Percentiles rank a stretch among this genome's conserved stretches.
phyloP scores from a whole-genome alignment of 2,888 invertebrate species.

The Cotesia congregata region DNA sequence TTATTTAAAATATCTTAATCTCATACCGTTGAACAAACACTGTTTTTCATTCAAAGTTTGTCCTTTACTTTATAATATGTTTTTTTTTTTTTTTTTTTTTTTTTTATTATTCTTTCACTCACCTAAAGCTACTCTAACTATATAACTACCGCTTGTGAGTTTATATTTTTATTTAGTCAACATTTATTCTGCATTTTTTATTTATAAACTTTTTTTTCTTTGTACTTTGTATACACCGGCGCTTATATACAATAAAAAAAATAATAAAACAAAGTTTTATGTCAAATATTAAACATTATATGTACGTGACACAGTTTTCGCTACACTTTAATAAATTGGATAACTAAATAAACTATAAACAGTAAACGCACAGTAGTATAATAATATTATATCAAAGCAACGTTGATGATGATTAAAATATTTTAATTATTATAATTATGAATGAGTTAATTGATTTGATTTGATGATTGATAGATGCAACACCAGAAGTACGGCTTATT shows the following conservation, averaged over 20 bases:
- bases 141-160: not conserved
- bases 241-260: not conserved
- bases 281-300: not conserved
- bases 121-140: not conserved
- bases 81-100: no score
- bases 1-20: not conserved
- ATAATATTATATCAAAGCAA: not conserved
- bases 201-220: not conserved
- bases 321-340: not conserved
- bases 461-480: slow-evolving; percentile 48
- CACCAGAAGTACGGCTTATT: slow-evolving; percentile 74
- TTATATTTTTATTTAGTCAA: slow-evolving; percentile 1
- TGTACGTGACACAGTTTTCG: not conserved
- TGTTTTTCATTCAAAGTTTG: not conserved
- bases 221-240: not conserved
- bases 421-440: not conserved
- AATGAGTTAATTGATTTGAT: not conserved
- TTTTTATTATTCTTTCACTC: not conserved
- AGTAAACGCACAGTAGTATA: not conserved
- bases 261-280: not conserved
- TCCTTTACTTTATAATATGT: not conserved
- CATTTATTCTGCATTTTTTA: not conserved
- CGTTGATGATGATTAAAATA: not conserved
- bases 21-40: not conserved
- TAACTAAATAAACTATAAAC: not conserved